phyloP scores from a whole-genome alignment of 2,797 vertebrate genomes.

The Manis crassicaudata region DNA sequence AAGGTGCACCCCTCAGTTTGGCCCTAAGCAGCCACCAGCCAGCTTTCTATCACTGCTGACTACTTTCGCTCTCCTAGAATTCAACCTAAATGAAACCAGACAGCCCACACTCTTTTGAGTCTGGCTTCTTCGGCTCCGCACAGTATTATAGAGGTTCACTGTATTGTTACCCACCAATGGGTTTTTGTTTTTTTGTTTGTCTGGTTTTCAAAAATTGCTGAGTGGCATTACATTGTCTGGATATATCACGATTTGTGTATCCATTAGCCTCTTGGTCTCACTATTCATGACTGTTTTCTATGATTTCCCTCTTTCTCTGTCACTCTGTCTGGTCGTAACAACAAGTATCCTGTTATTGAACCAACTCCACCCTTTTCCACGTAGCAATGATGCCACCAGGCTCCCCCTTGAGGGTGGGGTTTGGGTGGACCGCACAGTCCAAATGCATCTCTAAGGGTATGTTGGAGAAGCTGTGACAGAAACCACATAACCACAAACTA shows the following conservation, averaged over 20 bases:
- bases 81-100: neutral
- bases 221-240: no score
- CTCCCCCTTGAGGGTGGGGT: no score
- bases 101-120: rapidly evolving
- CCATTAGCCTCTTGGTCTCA: neutral
- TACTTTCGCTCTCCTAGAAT: neutral
- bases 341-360: neutral
- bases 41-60: neutral
- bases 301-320: neutral
- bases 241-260: rapidly evolving
- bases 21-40: neutral
- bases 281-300: no score
- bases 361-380: neutral
- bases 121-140: neutral
- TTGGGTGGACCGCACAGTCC: neutral
- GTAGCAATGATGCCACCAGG: rapidly evolving
- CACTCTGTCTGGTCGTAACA: neutral
- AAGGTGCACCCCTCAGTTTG: rapidly evolving
- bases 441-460: neutral
- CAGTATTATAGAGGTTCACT: rapidly evolving
- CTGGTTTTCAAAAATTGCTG: neutral
- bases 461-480: rapidly evolving
- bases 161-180: rapidly evolving
- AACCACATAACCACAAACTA: rapidly evolving
- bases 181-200: no score